Evolutionary conservation across 2,888 invertebrate species (phyloP).

Genomic region (Xestobium rufovillosum): DNA sequence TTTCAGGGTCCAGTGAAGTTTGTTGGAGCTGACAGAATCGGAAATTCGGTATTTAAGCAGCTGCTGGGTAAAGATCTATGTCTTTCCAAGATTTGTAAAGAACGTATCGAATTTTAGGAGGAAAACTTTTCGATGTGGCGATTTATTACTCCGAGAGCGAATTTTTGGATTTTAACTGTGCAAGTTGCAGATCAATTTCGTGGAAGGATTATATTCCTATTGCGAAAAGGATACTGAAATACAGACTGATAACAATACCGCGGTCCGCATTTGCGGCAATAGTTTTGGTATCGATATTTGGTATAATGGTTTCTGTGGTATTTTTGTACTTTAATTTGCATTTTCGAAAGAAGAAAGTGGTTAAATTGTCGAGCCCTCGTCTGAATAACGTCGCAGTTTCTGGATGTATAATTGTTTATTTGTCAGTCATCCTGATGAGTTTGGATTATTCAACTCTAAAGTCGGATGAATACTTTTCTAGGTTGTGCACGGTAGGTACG

Average conservation of each 20-base stretch:
- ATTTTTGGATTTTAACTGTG: slow-evolving; percentile 60
- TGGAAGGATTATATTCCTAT: slow-evolving; percentile 78
- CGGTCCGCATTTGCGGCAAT: slow-evolving; percentile 68
- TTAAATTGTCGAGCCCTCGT: slow-evolving; percentile 86
- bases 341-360: slow-evolving; percentile 75
- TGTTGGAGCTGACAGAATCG: slow-evolving; percentile 80
- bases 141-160: slow-evolving; percentile 58
- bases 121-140: slow-evolving; percentile 64
- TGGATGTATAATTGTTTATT: slow-evolving; percentile 85
- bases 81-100: not conserved
- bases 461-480: slow-evolving; percentile 61
- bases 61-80: slow-evolving; percentile 60
- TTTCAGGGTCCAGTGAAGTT: slow-evolving; percentile 87
- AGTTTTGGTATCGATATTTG: slow-evolving; percentile 63
- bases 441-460: slow-evolving; percentile 74
- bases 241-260: slow-evolving; percentile 70
- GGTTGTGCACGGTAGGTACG: slow-evolving; percentile 76
- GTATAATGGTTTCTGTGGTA: slow-evolving; percentile 64
- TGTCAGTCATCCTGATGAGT: slow-evolving; percentile 78
- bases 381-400: slow-evolving; percentile 87
- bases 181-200: slow-evolving; percentile 56
- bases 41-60: slow-evolving; percentile 81
- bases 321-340: slow-evolving; percentile 78
- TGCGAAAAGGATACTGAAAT: slow-evolving; percentile 66
- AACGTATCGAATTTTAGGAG: slow-evolving; percentile 52